Evolutionary conservation across 2,888 invertebrate genomes (phyloP), one percentile per base, ranked within the genome.

Genomic region (Mystacides longicornis): DNA sequence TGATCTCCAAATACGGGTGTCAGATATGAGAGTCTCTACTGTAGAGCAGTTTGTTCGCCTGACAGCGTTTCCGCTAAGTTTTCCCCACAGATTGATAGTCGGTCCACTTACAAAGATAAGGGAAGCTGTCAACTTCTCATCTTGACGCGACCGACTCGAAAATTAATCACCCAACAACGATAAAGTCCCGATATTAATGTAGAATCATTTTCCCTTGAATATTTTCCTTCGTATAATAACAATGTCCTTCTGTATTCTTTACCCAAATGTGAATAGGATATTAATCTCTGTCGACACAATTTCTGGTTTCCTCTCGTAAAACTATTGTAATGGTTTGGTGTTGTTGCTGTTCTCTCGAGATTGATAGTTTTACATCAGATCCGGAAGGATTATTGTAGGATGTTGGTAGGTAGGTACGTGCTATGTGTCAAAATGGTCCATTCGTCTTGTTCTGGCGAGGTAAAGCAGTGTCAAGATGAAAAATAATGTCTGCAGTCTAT

Each of bases 361-460:
- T 45, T 45, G 45, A 45, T 45, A 45, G 45, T 45, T 45, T 45
- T 45, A 45, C 45, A 21, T 21, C 20, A 9, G 21, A 45, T 19
- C n/a, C 37, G 20, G n/a, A 45, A 19, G 45, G 45, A 45, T 45
- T 45, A 45, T 21, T 3, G 19, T n/a, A n/a, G n/a, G n/a, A n/a
- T n/a, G n/a, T n/a, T n/a, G n/a, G n/a, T n/a, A n/a, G n/a, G n/a
- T n/a, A n/a, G 11, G 21, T 19, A 45, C 20, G 45, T 45, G 45
- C 5, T 3, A 14, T 9, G 11, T 45, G 45, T 45, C 45, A 45
- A 45, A 45, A 21, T 9, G 18, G 11, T 16, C 20, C 45, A 45
- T 45, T 45, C 21, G 21, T 45, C 45, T 45, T 37, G 37, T 37
- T 37, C 37, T 37, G 16, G 37, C 16, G 16, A 3, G 16, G n/a